A percentile compares a stretch with the other conserved stretches of the same genome.
Evolutionary conservation across 1,140 invertebrate genomes (phyloP).

Genomic region (Diprion similis): DNA sequence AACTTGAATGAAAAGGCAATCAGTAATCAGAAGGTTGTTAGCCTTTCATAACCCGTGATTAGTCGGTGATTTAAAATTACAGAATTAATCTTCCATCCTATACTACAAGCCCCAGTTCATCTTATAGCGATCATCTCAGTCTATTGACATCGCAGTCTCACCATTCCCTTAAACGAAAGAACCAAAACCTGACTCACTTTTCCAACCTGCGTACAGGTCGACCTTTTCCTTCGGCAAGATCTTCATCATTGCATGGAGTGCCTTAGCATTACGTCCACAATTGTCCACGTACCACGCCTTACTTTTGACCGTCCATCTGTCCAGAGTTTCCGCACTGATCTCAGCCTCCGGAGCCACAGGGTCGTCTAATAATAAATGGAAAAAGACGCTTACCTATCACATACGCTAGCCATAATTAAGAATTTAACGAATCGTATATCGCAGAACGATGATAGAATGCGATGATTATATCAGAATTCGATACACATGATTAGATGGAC

Average conservation of each 20-base stretch:
- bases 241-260: background rate
- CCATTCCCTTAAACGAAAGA: too few species aligned
- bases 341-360: background rate
- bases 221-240: background rate
- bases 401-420: too few species aligned
- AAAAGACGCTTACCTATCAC: background rate
- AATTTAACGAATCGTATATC: too few species aligned
- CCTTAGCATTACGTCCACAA: background rate
- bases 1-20: background rate
- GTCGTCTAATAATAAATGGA: background rate
- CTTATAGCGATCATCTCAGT: too few species aligned
- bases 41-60: background rate
- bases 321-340: background rate
- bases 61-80: background rate
- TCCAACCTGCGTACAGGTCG: background rate
- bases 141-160: too few species aligned
- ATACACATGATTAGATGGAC: too few species aligned
- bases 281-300: background rate
- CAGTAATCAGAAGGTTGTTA: conserved; percentile 1
- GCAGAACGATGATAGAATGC: too few species aligned
- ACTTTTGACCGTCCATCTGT: background rate
- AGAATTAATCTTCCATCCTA: too few species aligned
- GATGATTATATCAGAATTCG: too few species aligned
- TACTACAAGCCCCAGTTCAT: too few species aligned
- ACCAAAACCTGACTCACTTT: background rate